phyloP scores from a whole-genome alignment of 2,888 invertebrate species.

The Cephus pygmeus region DNA sequence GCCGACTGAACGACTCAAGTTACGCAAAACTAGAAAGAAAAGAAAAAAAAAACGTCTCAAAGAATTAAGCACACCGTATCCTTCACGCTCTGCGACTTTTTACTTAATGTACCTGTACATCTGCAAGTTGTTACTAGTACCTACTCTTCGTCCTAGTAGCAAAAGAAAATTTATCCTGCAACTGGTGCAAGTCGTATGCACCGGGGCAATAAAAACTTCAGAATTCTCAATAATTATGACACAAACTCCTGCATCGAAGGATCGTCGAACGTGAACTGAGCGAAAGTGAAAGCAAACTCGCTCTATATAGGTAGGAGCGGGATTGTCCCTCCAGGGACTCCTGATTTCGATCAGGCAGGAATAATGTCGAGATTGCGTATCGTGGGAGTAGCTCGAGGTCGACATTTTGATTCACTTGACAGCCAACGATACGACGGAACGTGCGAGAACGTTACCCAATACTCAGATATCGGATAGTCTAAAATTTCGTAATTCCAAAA shows the following conservation, averaged over 20 bases:
- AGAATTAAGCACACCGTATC: neutral
- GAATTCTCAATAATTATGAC: neutral
- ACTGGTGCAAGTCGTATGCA: neutral
- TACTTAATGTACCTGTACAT: neutral
- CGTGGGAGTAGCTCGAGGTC: slow-evolving; percentile 33
- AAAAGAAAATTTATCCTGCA: neutral
- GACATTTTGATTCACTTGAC: neutral
- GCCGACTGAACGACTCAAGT: neutral
- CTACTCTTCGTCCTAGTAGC: neutral
- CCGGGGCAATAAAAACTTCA: neutral
- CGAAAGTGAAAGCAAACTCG: slow-evolving; percentile 49
- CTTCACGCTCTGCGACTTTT: neutral
- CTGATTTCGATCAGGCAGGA: neutral
- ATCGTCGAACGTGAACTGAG: neutral
- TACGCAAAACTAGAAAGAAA: neutral
- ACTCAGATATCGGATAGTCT: slow-evolving; percentile 8
- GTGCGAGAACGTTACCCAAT: neutral
- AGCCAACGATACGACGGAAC: too few species aligned
- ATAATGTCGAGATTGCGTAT: neutral
- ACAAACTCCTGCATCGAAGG: neutral
- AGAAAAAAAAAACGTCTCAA: neutral
- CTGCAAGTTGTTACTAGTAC: neutral
- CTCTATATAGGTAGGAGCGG: slow-evolving; percentile 44
- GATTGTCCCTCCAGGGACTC: slow-evolving; percentile 16
- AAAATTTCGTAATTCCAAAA: neutral